Evolutionary conservation across 2,113 vertebrate genomes (phyloP), one percentile per base, ranked within the genome.

Genomic region (Forbesichthys papilliferus): DNA sequence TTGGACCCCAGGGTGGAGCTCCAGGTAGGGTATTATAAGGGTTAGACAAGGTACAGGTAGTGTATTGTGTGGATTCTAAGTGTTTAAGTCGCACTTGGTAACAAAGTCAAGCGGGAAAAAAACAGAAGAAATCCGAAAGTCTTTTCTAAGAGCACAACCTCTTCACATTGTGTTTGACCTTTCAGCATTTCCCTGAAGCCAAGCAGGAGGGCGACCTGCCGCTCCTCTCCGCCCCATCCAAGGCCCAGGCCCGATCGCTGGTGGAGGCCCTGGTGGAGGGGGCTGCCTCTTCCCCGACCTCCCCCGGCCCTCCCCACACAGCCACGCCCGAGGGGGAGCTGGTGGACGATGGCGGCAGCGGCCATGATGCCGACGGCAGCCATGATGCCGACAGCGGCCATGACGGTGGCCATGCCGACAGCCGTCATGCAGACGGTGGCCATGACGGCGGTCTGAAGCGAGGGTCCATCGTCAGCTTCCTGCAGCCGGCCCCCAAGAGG

Each of bases 111-210:
- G 27, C 2, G 27, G 27, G 27, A 27, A 27, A 27, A 27, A 27
- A 27, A 27, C 27, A 27, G 27, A 27, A 27, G 27, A 3, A 27
- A 27, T 27, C 27, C 2, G 27, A 3, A 27, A 27, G 27, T 27
- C 27, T 27, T 27, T 27, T 27, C 27, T 27, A 27, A 27, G 27
- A 27, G 27, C 20, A 20, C 20, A 20, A 42, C 4, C 52, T 18
- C n/a, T 27, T 58, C 4, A 58, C 27, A 3, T 16, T 14, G 59
- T 6, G 13, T 61, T 18, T 52, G 51, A 66, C 53, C 58, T 16
- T 69, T 48, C 84, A 93, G 84, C 88, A 88, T 0, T 93, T 93
- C 66, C 5, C 80, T 67, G 79, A 88, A 3, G 48, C 36, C 16
- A 79, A 79, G 52, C 49, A 36, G 48, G 77, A 83, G n/a, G 56